phyloP scores from a whole-genome alignment of 1,140 invertebrate species.

The Subanguina moxae region DNA sequence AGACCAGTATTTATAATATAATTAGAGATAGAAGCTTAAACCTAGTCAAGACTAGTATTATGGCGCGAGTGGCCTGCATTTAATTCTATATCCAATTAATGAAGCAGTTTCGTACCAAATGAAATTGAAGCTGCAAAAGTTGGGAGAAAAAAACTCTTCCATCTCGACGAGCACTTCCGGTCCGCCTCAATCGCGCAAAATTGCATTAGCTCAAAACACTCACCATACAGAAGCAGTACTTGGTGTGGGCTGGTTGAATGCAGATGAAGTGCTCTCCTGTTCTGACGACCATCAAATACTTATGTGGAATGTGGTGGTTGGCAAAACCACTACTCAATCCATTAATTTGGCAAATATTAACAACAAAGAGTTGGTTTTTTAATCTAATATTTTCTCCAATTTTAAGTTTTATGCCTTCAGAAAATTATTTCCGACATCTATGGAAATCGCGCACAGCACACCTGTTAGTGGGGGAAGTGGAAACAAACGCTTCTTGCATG shows the following conservation, averaged over 20 bases:
- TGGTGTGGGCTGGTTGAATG: constrained; percentile 44
- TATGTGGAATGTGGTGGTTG: constrained; percentile 77
- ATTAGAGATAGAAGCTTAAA: too few species aligned
- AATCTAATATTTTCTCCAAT: too few species aligned
- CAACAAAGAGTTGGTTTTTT: not conserved
- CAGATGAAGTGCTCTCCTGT: constrained; percentile 66
- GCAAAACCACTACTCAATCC: constrained; percentile 65
- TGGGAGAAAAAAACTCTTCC: not conserved
- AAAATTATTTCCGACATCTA: constrained; percentile 8
- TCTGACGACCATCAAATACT: constrained; percentile 85
- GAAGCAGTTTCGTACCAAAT: not conserved
- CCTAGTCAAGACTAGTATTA: too few species aligned
- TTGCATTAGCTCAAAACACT: not conserved
- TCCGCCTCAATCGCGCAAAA: not conserved
- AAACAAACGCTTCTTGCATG: not conserved
- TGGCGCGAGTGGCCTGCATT: too few species aligned
- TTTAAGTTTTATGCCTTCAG: too few species aligned
- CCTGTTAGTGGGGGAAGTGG: too few species aligned
- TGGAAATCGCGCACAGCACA: constrained; percentile 7
- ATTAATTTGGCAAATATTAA: constrained; percentile 23
- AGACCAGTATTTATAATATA: too few species aligned
- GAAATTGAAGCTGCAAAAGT: constrained; percentile 10
- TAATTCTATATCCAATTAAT: too few species aligned
- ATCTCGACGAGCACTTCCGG: not conserved
- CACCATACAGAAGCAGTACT: not conserved